Evolutionary conservation across 2,113 vertebrate genomes (phyloP).

Genomic region (Zosterops borbonicus): DNA sequence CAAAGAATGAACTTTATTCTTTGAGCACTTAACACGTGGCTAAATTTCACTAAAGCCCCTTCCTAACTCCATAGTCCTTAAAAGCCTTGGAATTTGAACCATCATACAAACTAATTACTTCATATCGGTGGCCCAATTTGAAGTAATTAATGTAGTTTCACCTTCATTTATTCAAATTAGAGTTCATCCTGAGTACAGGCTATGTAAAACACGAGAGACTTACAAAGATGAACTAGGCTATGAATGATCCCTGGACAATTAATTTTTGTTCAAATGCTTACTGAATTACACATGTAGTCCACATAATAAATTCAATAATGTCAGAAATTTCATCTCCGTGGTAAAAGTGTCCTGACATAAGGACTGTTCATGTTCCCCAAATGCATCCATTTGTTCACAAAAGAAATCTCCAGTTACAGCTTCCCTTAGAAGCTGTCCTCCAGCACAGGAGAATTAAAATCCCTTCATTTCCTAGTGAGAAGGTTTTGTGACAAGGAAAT

Average conservation of each 20-base stretch:
- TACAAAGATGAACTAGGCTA: neutral
- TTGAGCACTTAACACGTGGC: neutral
- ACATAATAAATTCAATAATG: neutral
- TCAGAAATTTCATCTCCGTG: neutral
- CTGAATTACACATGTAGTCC: neutral
- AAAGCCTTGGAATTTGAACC: neutral
- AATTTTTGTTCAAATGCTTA: constrained; percentile 5
- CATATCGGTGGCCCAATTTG: neutral
- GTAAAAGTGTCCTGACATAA: neutral
- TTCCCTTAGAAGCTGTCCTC: neutral
- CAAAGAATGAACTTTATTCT: neutral
- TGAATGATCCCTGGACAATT: neutral
- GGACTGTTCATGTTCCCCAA: neutral
- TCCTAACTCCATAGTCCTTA: neutral
- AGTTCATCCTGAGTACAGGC: neutral
- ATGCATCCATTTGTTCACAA: neutral
- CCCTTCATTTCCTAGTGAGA: neutral
- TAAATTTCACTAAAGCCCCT: neutral
- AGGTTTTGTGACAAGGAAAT: neutral
- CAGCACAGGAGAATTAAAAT: neutral
- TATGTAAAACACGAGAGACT: neutral
- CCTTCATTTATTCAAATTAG: constrained; percentile 14
- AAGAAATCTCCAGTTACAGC: neutral
- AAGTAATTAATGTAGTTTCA: constrained; percentile 1
- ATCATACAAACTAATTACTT: neutral